A percentile compares a stretch with the other conserved stretches of the same genome.
Conservation (phyloP, 2,113 vertebrate genomes). For the Myotis lucifugus region DNA sequence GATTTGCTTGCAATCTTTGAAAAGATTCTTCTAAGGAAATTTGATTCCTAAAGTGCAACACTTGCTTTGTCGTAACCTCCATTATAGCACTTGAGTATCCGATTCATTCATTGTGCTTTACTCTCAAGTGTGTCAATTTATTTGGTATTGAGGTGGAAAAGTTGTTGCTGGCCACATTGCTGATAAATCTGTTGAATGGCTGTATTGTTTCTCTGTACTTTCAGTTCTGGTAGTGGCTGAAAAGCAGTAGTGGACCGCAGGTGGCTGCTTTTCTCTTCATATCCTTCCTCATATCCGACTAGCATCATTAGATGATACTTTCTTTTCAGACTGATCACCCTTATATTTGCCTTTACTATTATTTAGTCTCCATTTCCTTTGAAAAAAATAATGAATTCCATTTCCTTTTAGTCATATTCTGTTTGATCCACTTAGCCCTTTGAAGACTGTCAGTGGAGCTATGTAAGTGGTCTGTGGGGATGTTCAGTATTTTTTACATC, state of each 20-base stretch:
- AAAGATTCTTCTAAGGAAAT: not conserved
- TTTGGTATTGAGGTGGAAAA: not conserved
- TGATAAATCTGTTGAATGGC: not conserved
- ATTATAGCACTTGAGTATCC: not conserved
- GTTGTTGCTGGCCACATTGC: not conserved
- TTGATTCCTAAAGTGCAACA: not conserved
- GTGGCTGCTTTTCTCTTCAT: not conserved
- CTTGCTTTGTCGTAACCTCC: not conserved
- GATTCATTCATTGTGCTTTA: not conserved
- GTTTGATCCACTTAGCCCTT: slow-evolving; percentile 58
- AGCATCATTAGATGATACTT: slow-evolving; percentile 3
- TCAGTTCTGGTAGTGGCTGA: not conserved
- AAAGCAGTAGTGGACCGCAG: not conserved
- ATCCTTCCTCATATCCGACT: not conserved
- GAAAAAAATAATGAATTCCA: slow-evolving; percentile 57
- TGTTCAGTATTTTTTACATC: slow-evolving; percentile 23
- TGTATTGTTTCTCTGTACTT: not conserved
- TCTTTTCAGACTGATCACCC: not conserved
- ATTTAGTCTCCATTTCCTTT: slow-evolving; percentile 57
- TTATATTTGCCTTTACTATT: slow-evolving; percentile 56
- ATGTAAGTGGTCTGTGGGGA: not conserved
- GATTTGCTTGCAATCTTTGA: not conserved
- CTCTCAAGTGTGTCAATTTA: not conserved
- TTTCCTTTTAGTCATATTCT: slow-evolving; percentile 60
- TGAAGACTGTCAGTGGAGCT: slow-evolving; percentile 24